Evolutionary conservation across 2,888 invertebrate genomes (phyloP).

Genomic region (Andrena praecox): DNA sequence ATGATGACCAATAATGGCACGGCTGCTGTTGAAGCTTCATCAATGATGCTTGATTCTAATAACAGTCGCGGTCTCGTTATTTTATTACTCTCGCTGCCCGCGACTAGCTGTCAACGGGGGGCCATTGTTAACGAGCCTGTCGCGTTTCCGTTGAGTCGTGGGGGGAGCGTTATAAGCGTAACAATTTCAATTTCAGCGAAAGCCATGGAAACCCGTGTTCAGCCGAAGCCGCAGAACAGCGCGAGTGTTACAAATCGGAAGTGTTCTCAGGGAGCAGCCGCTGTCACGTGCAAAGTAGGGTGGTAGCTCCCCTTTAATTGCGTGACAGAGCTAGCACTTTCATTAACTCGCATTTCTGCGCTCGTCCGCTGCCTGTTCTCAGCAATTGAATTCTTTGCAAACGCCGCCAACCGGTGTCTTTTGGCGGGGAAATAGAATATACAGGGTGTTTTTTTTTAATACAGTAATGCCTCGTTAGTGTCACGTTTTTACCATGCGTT

Average conservation of each 20-base stretch:
- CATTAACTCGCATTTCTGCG: neutral
- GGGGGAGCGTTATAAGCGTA: conserved; percentile 12
- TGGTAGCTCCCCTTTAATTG: conserved; percentile 5
- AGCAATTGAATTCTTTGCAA: neutral
- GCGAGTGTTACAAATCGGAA: conserved; percentile 12
- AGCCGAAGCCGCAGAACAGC: conserved; percentile 17
- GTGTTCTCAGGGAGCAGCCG: neutral
- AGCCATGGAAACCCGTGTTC: conserved; percentile 34
- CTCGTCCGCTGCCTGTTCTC: too few relatives aligned
- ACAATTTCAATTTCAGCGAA: conserved; percentile 37
- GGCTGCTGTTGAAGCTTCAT: too few relatives aligned
- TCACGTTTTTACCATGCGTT: too few relatives aligned
- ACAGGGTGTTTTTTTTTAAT: too few relatives aligned
- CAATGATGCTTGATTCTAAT: too few relatives aligned
- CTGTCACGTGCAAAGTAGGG: neutral
- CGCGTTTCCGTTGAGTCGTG: conserved; percentile 26
- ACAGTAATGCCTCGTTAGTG: too few relatives aligned
- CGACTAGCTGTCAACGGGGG: neutral
- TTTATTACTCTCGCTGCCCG: too few relatives aligned
- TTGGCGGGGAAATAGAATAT: neutral
- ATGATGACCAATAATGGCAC: too few relatives aligned
- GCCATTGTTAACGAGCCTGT: conserved; percentile 41
- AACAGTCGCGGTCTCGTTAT: too few relatives aligned
- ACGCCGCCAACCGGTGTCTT: neutral
- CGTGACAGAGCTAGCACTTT: neutral